These are phyloP conservation scores for Burhinus oedicnemus DNA, from an alignment of 2,113 vertebrate species.

Conservation along the genomic window DNA sequence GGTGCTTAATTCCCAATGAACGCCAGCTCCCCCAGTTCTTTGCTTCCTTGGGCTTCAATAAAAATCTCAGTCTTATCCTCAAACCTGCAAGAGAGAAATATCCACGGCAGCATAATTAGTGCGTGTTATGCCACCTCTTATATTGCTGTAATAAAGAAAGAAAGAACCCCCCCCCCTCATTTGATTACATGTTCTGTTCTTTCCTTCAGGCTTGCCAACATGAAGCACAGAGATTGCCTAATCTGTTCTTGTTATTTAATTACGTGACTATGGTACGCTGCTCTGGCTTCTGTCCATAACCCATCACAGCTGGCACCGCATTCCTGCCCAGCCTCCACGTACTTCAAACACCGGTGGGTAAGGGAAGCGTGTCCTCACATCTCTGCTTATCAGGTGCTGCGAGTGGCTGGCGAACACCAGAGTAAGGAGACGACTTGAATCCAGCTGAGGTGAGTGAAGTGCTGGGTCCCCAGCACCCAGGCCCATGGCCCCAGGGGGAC, in stretches of 20 bases:
- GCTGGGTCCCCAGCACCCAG: neutral
- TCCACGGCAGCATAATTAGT: neutral
- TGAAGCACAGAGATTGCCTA: conserved; percentile 44
- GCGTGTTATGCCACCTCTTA: neutral
- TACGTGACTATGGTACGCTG: neutral
- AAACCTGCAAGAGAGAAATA: neutral
- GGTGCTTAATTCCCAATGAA: neutral
- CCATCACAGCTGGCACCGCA: neutral
- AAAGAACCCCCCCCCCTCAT: neutral
- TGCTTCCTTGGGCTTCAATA: neutral
- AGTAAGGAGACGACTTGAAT: neutral
- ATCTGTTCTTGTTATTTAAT: conserved; percentile 50
- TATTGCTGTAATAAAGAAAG: neutral
- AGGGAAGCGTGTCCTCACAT: neutral
- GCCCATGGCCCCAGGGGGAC: neutral
- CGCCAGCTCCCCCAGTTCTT: neutral
- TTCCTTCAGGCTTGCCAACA: conserved; percentile 26
- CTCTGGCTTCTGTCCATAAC: conserved; percentile 17
- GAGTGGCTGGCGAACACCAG: neutral
- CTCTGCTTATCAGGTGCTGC: rapidly evolving
- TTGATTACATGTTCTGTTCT: conserved; percentile 52
- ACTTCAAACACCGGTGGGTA: neutral
- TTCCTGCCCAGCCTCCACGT: neutral
- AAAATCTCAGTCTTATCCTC: neutral
- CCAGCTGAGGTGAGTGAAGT: neutral